Evolutionary conservation across 2,888 invertebrate species (phyloP).

Genomic region (Agrochola lota): DNA sequence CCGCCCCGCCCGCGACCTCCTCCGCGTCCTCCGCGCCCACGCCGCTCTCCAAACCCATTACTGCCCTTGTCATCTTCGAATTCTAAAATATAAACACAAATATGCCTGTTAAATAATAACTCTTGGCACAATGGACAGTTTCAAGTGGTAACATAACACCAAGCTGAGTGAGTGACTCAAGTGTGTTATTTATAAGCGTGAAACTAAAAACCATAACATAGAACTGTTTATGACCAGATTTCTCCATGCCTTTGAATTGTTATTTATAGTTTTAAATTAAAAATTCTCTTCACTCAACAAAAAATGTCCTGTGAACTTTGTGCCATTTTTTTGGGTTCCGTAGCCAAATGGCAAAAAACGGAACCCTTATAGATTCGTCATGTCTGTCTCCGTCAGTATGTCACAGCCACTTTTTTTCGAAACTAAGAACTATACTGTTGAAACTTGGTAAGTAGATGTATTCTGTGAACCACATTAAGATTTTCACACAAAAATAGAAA

Average conservation of each 20-base stretch:
- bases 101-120: background rate
- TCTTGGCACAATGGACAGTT: background rate
- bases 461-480: no score
- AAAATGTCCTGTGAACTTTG: no score
- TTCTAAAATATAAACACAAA: slow-evolving; percentile 41
- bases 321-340: no score
- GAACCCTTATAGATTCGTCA: no score
- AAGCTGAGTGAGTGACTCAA: slow-evolving; percentile 9
- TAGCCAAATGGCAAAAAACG: no score
- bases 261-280: background rate
- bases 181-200: slow-evolving; percentile 5
- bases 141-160: slow-evolving; percentile 40
- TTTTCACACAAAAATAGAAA: no score
- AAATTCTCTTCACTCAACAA: background rate
- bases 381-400: no score
- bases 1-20: slow-evolving; percentile 80
- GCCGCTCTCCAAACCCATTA: slow-evolving; percentile 81
- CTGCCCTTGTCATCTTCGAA: slow-evolving; percentile 74
- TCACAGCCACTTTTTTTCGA: no score
- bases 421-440: no score
- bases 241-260: background rate
- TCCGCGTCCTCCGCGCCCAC: slow-evolving; percentile 81
- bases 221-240: background rate
- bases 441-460: no score
- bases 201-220: background rate